Percentiles rank a stretch among this genome's conserved stretches.
These are phyloP conservation scores for Apis florea DNA, from an alignment of 1,140 invertebrate genomes.

Conservation along the genomic window DNA sequence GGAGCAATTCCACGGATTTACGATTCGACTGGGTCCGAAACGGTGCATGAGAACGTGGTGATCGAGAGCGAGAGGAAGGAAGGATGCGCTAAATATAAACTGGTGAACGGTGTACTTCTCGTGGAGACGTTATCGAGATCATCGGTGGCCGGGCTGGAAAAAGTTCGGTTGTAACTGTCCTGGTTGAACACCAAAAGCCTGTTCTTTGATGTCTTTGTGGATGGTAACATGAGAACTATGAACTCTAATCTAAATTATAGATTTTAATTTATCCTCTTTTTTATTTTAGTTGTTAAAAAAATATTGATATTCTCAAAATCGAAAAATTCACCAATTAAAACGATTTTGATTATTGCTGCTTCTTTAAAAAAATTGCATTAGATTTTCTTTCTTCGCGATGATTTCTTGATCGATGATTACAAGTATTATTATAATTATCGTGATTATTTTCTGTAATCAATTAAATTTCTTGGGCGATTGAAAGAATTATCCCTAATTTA, in stretches of 20 bases:
- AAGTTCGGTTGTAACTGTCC: slow-evolving; percentile 16
- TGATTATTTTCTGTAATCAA: too few species aligned
- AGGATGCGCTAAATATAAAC: slow-evolving; percentile 55
- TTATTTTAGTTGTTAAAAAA: too few species aligned
- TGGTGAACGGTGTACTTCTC: background rate
- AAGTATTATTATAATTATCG: too few species aligned
- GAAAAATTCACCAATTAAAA: too few species aligned
- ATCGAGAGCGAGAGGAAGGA: slow-evolving; percentile 31
- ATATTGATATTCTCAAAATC: too few species aligned
- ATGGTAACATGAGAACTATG: slow-evolving; percentile 31
- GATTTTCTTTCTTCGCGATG: too few species aligned
- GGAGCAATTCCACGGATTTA: slow-evolving; percentile 31
- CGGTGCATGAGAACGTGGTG: slow-evolving; percentile 35
- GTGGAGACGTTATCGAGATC: slow-evolving; percentile 39
- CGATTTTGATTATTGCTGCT: too few species aligned
- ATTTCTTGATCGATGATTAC: too few species aligned
- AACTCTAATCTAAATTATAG: background rate
- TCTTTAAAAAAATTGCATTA: too few species aligned
- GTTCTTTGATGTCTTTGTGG: slow-evolving; percentile 34
- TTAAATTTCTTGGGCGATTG: too few species aligned
- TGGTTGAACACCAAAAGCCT: background rate
- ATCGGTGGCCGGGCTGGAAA: slow-evolving; percentile 35
- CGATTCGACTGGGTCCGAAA: slow-evolving; percentile 15
- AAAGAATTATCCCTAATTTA: too few species aligned
- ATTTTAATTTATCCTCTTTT: slow-evolving; percentile 3